Evolutionary conservation across 1,140 invertebrate species (phyloP).

Genomic region (Eueides isabella): DNA sequence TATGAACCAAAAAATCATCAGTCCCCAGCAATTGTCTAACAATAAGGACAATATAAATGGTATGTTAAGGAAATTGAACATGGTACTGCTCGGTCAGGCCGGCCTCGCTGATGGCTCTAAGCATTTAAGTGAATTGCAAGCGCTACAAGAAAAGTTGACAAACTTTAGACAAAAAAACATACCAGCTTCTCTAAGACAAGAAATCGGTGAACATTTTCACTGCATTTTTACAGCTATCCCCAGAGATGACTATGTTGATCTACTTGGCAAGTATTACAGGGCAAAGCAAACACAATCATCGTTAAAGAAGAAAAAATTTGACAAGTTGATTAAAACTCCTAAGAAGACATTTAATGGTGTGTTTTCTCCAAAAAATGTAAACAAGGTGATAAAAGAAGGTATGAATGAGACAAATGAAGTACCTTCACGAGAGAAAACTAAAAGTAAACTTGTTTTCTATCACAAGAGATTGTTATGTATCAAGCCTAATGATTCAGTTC

Average conservation of each 20-base stretch:
- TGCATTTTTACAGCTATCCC: slow-evolving; percentile 75
- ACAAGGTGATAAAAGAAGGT: not conserved
- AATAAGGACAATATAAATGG: slow-evolving; percentile 69
- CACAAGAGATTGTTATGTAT: slow-evolving; percentile 50
- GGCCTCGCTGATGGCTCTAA: slow-evolving; percentile 78
- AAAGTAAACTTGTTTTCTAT: slow-evolving; percentile 55
- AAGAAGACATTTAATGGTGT: slow-evolving; percentile 47
- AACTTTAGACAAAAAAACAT: slow-evolving; percentile 71
- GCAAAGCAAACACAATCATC: slow-evolving; percentile 34
- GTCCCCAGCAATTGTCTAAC: slow-evolving; percentile 74
- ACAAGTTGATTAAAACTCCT: slow-evolving; percentile 43
- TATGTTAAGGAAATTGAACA: slow-evolving; percentile 77
- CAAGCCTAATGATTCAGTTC: slow-evolving; percentile 43
- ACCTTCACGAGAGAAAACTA: slow-evolving; percentile 27
- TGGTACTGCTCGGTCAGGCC: slow-evolving; percentile 82
- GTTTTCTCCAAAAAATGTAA: slow-evolving; percentile 6
- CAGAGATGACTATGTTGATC: slow-evolving; percentile 74
- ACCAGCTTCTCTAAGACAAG: slow-evolving; percentile 62
- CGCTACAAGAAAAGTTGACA: slow-evolving; percentile 68
- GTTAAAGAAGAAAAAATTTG: slow-evolving; percentile 50
- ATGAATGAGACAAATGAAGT: slow-evolving; percentile 20
- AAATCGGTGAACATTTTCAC: slow-evolving; percentile 80
- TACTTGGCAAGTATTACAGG: slow-evolving; percentile 72
- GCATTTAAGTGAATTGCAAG: slow-evolving; percentile 74
- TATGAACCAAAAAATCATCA: slow-evolving; percentile 70